phyloP scores from a whole-genome alignment of 2,888 invertebrate species.

The Stegana nigrithorax region DNA sequence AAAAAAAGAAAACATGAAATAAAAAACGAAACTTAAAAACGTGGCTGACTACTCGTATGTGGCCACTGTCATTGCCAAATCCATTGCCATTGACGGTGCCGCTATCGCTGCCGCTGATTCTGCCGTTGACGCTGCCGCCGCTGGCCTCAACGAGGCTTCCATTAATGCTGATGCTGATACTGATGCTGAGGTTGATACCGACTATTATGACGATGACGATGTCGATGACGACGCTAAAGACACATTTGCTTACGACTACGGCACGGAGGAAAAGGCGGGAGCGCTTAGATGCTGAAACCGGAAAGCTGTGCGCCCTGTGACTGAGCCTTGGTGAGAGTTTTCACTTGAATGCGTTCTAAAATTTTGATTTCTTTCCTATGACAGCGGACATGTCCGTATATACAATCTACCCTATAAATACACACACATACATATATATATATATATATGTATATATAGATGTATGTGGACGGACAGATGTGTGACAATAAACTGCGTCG shows the following conservation, averaged over 20 bases:
- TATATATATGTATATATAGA: neutral
- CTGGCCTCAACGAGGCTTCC: neutral
- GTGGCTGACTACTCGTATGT: too few relatives aligned
- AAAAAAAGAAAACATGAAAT: neutral
- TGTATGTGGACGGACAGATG: too few relatives aligned
- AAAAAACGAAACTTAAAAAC: neutral
- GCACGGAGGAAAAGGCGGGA: neutral
- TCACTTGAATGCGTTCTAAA: conserved; percentile 58
- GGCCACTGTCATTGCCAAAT: too few relatives aligned
- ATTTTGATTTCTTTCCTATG: conserved; percentile 54
- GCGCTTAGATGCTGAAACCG: too few relatives aligned
- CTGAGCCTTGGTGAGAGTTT: conserved; percentile 42
- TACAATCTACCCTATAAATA: neutral
- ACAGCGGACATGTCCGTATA: neutral
- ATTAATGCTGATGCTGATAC: neutral
- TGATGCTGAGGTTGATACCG: neutral
- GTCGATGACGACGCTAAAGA: neutral
- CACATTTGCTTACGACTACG: neutral
- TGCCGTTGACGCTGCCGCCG: neutral
- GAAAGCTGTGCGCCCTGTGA: neutral
- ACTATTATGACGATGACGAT: too few relatives aligned
- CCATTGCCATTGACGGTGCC: too few relatives aligned
- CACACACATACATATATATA: neutral
- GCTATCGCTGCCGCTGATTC: neutral
- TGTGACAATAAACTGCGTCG: conserved; percentile 21